Evolutionary conservation across 2,797 vertebrate genomes (phyloP), one percentile per base, ranked within the genome.

Genomic region (Chaunax sp.): DNA sequence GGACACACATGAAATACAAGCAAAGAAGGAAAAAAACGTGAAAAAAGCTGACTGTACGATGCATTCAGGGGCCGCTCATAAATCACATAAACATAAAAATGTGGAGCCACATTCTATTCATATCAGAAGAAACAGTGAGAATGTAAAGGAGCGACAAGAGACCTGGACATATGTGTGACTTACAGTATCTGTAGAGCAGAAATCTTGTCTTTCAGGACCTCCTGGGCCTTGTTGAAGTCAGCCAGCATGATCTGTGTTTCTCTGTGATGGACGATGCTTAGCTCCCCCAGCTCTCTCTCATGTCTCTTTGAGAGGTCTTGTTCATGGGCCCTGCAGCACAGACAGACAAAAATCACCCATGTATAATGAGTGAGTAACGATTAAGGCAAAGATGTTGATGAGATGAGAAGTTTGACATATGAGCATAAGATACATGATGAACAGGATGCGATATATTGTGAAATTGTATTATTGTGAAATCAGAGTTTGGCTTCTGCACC

Each of bases 201-300:
- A 78, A 97, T 98, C 94, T 98, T 98, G 95, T 98, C 97, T 93
- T 96, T 97, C 77, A 99, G 95, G 72, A 98, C 94, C 87, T 98
- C 96, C 90, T 97, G 97, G 82, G 96, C 97, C 93, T 98, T 98
- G 95, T 96, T 97, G 94, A 98, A 98, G 94, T 99, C 97, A 0
- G 90, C 92, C 66, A 94, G 74, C 87, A 94, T 91, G 88, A 93
- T 93, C 1, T 93, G 93, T 1, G 82, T 88, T 53, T 94, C 93
- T 77, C 93, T 83, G 75, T 91, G 92, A 62, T 93, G 93, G 58
- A 82, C 74, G 0, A 45, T 49, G 8, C 59, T 90, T 6, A 94
- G 30, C 65, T 94, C 93, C 1, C 91, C 92, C 13, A 94, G 60
- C 4, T 94, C 93, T 13, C 93, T 61, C 77, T 93, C 93, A 0